phyloP scores from a whole-genome alignment of 2,888 invertebrate species.

The Philereme transversata region DNA sequence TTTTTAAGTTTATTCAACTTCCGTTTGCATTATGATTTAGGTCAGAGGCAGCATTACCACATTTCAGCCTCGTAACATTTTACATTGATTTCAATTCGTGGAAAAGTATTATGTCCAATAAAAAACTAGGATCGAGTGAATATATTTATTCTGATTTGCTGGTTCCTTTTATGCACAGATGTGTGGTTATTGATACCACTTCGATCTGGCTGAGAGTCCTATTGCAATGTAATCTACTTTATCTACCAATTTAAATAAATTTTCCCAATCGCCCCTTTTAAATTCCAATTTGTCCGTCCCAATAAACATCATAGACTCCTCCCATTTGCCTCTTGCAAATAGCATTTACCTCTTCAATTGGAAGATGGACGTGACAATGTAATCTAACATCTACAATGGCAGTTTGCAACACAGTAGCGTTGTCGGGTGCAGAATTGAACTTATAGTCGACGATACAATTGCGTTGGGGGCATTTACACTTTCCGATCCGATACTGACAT shows the following conservation, averaged over 20 bases:
- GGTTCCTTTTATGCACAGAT: neutral
- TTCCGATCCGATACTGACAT: neutral
- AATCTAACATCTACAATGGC: slow-evolving; percentile 9
- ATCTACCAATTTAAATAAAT: slow-evolving; percentile 21
- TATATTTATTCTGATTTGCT: too few species aligned
- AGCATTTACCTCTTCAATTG: slow-evolving; percentile 3
- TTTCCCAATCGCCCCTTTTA: slow-evolving; percentile 19
- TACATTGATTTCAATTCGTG: too few species aligned
- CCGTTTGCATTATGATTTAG: too few species aligned
- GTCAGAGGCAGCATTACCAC: too few species aligned
- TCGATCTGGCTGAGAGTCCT: slow-evolving; percentile 1
- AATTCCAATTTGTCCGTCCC: slow-evolving; percentile 17
- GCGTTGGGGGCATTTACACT: neutral
- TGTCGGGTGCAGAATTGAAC: slow-evolving; percentile 7
- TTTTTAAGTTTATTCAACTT: too few species aligned
- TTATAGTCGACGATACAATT: slow-evolving; percentile 10
- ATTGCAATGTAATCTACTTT: slow-evolving; percentile 17
- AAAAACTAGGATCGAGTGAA: too few species aligned
- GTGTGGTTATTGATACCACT: slow-evolving; percentile 8
- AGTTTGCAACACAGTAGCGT: slow-evolving; percentile 8
- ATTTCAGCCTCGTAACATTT: too few species aligned
- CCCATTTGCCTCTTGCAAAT: neutral
- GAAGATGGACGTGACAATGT: slow-evolving; percentile 15
- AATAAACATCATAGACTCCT: neutral
- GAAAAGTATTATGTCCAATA: too few species aligned